Evolutionary conservation across 2,888 invertebrate species (phyloP).

Genomic region (Phymatocera aterrima): DNA sequence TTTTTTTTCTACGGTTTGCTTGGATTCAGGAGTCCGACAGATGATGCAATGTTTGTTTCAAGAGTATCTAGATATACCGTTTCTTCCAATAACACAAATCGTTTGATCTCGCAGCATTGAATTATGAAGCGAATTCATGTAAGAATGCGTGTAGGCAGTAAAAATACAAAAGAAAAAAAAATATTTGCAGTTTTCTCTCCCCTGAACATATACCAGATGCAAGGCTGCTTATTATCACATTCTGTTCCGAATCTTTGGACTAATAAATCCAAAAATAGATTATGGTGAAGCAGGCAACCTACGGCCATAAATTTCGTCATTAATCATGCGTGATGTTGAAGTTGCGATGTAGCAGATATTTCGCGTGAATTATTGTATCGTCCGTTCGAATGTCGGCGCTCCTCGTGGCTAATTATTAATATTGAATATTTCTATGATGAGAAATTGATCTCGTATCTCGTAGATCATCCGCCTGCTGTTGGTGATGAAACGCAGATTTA

Average conservation of each 20-base stretch:
- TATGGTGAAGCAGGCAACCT: neutral
- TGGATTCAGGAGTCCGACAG: neutral
- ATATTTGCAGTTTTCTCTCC: neutral
- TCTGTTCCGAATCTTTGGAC: conserved; percentile 24
- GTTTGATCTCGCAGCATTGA: conserved; percentile 12
- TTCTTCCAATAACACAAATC: conserved; percentile 15
- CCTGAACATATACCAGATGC: conserved; percentile 28
- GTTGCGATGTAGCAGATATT: conserved; percentile 27
- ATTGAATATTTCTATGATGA: conserved; percentile 8
- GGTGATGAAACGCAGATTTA: neutral
- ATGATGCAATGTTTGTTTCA: conserved; percentile 1
- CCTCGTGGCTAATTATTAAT: neutral
- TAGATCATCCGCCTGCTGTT: neutral
- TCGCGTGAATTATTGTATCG: conserved; percentile 24
- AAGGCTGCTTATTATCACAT: conserved; percentile 29
- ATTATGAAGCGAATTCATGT: neutral
- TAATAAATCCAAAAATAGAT: conserved; percentile 30
- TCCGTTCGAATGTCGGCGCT: neutral
- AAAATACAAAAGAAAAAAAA: neutral
- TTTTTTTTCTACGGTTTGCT: neutral
- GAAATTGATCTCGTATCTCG: neutral
- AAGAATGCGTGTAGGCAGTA: neutral
- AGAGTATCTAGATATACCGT: neutral
- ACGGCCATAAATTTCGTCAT: conserved; percentile 7
- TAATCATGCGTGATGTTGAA: conserved; percentile 26